Percentiles rank a stretch among this genome's conserved stretches.
phyloP scores from a whole-genome alignment of 2,888 invertebrate species.

The Standfussiana lucernea region DNA sequence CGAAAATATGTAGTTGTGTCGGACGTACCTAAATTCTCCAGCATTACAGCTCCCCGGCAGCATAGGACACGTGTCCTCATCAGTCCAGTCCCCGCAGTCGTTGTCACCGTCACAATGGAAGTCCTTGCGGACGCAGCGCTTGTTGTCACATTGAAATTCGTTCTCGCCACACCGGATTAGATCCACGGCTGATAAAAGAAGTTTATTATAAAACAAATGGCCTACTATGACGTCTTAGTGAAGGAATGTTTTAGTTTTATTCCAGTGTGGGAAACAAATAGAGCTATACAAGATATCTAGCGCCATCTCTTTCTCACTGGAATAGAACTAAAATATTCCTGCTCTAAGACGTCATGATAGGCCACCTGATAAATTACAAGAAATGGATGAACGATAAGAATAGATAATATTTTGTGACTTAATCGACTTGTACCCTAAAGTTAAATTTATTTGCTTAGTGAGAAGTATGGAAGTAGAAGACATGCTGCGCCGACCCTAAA shows the following conservation, averaged over 20 bases:
- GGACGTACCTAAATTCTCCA: constrained; percentile 92
- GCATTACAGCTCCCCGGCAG: constrained; percentile 92
- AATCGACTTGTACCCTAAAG: background rate
- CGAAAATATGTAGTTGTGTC: too few relatives aligned
- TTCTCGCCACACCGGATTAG: constrained; percentile 93
- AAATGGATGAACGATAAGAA: background rate
- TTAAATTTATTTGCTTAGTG: background rate
- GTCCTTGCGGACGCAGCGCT: constrained; percentile 93
- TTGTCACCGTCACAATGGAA: constrained; percentile 96
- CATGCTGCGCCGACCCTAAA: too few relatives aligned
- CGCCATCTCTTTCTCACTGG: too few relatives aligned
- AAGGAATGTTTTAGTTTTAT: too few relatives aligned
- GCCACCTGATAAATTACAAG: background rate
- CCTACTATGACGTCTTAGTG: too few relatives aligned
- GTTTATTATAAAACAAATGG: background rate
- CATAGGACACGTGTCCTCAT: constrained; percentile 94
- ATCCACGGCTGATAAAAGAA: constrained; percentile 78
- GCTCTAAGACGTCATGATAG: too few relatives aligned
- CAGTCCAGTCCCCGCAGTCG: constrained; percentile 97
- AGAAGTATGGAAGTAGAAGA: too few relatives aligned
- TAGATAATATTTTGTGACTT: background rate
- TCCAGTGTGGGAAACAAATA: too few relatives aligned
- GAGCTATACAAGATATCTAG: too few relatives aligned
- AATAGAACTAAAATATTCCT: too few relatives aligned
- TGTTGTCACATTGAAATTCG: constrained; percentile 94